Evolutionary conservation across 2,113 vertebrate genomes (phyloP), one percentile per base, ranked within the genome.

Genomic region (Cyanoramphus novaezelandiae): DNA sequence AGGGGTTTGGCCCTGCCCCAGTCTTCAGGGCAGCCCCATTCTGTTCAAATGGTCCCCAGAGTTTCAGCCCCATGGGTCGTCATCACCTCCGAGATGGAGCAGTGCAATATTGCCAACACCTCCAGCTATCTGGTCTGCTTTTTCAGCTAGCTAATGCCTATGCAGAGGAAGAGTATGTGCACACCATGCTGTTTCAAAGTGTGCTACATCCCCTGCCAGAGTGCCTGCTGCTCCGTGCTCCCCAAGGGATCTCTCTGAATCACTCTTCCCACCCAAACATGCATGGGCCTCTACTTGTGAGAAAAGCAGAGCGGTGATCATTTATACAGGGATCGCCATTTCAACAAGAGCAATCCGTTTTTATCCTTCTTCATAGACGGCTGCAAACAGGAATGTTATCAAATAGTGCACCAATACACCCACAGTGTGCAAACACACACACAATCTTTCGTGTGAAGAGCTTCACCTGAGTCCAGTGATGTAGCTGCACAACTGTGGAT

Each of bases 311-410:
- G 6, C 47, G 65, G 47, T 29, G 59, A 15, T 31, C 92, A 64
- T 88, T 92, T 81, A 11, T 24, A 39, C 2, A 2, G 5, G 23
- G 47, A 35, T 41, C 27, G 78, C 59, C 3, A 27, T 79, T 84
- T 89, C 79, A 67, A 29, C 13, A 39, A 35, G 39, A 64, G 24
- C 11, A n/a, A 87, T 19, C 1, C 0, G 0, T 11, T 47, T 70
- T 74, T 78, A 28, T 10, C 47, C 2, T 4, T 86, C 31, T 25
- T 43, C 14, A 15, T 14, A 35, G 39, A 39, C 28, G 21, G 20
- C 60, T 81, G 27, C 8, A 41, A 68, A 41, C 29, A 52, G 0
- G 1, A 64, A n/a, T 23, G 2, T n/a, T 68, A 31, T 29, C 29
- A 44, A 53, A 31, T 81, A 29, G 39, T 19, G 39, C 35, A 20